Evolutionary conservation across 2,888 invertebrate species (phyloP).

Genomic region (Microctonus hyperodae): DNA sequence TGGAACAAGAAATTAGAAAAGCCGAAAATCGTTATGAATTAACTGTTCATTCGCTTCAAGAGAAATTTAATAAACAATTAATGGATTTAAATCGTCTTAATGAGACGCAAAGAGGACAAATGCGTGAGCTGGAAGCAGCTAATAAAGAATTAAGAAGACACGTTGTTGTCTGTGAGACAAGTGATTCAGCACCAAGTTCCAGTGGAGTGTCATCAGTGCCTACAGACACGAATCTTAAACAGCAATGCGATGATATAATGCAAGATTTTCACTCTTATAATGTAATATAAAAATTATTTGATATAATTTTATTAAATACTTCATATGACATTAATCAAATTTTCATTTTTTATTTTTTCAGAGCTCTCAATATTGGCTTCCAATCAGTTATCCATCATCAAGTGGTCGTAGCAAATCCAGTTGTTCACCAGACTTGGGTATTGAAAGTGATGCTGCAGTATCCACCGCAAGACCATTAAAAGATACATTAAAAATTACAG

Average conservation of each 20-base stretch:
- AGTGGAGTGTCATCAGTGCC: constrained; percentile 61
- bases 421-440: constrained; percentile 85
- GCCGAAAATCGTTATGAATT: constrained; percentile 53
- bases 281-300: constrained; percentile 47
- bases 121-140: constrained; percentile 60
- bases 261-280: constrained; percentile 56
- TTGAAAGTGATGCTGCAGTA: constrained; percentile 75
- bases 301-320: constrained; percentile 10
- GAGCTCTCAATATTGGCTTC: constrained; percentile 57
- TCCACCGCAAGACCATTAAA: constrained; percentile 55
- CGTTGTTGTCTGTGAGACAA: constrained; percentile 56
- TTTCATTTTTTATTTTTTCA: constrained; percentile 34
- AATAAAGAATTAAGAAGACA: constrained; percentile 61
- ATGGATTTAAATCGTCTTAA: constrained; percentile 65
- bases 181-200: constrained; percentile 62
- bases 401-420: constrained; percentile 58
- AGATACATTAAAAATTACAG: constrained; percentile 59
- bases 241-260: constrained; percentile 53
- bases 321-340: neutral
- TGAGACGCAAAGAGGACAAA: constrained; percentile 61
- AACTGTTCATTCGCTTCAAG: constrained; percentile 51
- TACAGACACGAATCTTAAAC: constrained; percentile 49
- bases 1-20: constrained; percentile 72
- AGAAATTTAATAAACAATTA: constrained; percentile 59
- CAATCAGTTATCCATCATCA: constrained; percentile 52